Conservation (phyloP, 1,140 invertebrate genomes). For the Dinothrombium tinctorium region DNA sequence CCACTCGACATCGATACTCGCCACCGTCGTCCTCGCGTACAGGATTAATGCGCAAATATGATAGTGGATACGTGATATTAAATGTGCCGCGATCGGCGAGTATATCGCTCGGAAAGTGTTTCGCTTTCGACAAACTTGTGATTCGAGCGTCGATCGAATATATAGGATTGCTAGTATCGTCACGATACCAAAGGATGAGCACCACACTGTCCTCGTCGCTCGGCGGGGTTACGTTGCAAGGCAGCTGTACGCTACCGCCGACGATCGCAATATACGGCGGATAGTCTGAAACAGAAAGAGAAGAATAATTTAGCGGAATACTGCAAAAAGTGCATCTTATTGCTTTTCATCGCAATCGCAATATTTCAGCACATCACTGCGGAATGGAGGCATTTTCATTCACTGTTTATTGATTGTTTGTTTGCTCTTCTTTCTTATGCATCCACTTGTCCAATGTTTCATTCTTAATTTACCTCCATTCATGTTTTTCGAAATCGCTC, state of each 20-base stretch:
- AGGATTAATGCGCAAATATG: not conserved
- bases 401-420: too few relatives aligned
- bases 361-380: too few relatives aligned
- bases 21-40: conserved; percentile 5
- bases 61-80: not conserved
- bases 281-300: too few relatives aligned
- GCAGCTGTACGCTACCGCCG: conserved; percentile 22
- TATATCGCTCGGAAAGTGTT: conserved; percentile 8
- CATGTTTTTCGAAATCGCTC: too few relatives aligned
- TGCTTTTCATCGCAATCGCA: too few relatives aligned
- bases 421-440: too few relatives aligned
- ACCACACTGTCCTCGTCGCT: conserved; percentile 54
- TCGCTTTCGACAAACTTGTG: not conserved
- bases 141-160: conserved; percentile 7
- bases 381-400: too few relatives aligned
- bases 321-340: too few relatives aligned
- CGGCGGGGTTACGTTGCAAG: conserved; percentile 50
- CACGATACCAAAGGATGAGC: conserved; percentile 72
- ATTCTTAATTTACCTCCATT: too few relatives aligned
- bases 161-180: conserved; percentile 38
- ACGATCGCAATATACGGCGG: not conserved
- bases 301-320: too few relatives aligned
- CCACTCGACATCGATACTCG: conserved; percentile 7
- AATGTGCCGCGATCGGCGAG: not conserved
- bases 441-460: too few relatives aligned